Percentiles rank a stretch among this genome's conserved stretches.
Evolutionary conservation across 1,140 invertebrate genomes (phyloP).

Genomic region (Linepithema humile): DNA sequence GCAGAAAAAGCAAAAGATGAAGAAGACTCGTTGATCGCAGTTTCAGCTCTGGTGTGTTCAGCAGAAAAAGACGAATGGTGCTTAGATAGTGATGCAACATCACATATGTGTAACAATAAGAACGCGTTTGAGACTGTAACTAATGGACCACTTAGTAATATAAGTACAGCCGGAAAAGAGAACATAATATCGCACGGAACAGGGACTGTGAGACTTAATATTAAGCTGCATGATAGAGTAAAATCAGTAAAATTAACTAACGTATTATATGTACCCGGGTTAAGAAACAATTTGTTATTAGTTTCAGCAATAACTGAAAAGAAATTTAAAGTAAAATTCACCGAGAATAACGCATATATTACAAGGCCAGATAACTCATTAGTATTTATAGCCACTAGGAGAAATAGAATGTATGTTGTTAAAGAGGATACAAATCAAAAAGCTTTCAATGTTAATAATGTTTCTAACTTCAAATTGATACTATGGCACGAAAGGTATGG

Average conservation of each 20-base stretch:
- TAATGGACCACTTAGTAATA: not conserved
- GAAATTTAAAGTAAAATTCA: not conserved
- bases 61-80: not conserved
- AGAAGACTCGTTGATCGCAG: not conserved
- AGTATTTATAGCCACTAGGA: not conserved
- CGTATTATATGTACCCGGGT: constrained; percentile 32
- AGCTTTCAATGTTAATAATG: constrained; percentile 71
- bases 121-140: not conserved
- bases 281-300: constrained; percentile 46
- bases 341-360: not conserved
- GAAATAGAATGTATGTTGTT: constrained; percentile 49
- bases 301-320: constrained; percentile 47
- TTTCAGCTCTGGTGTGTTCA: not conserved
- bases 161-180: not conserved
- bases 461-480: too few species aligned
- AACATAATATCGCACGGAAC: not conserved
- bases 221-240: not conserved
- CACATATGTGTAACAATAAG: not conserved
- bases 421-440: constrained; percentile 70
- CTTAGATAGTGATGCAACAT: too few species aligned
- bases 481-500: too few species aligned
- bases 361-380: not conserved
- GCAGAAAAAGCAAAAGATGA: too few species aligned
- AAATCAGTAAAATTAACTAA: not conserved
- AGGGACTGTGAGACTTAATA: not conserved